These are phyloP conservation scores for Indicator maculatus DNA, from an alignment of 2,113 vertebrate species.

Conservation along the genomic window DNA sequence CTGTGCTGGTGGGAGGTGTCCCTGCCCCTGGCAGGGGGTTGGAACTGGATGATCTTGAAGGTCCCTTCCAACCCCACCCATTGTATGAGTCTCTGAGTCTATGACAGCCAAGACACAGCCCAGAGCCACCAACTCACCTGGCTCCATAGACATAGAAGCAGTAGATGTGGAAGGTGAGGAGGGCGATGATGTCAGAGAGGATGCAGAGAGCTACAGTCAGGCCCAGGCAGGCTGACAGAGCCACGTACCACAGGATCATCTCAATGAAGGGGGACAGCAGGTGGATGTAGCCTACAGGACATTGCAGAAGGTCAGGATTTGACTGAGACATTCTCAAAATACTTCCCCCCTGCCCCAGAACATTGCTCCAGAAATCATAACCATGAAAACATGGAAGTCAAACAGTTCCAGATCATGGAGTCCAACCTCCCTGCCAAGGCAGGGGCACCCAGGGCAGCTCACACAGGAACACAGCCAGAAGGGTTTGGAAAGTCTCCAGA, in stretches of 20 bases:
- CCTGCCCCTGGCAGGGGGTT: no score
- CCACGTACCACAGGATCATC: constrained; percentile 94
- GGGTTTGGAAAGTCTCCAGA: no score
- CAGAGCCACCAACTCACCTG: constrained; percentile 76
- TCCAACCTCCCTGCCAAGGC: no score
- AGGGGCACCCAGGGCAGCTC: no score
- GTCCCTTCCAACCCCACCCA: no score
- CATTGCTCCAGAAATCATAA: background rate
- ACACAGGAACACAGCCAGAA: no score
- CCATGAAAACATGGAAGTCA: no score
- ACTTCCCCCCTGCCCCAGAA: rapidly evolving
- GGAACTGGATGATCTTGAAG: no score
- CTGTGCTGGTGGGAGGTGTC: no score
- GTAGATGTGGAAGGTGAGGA: constrained; percentile 98
- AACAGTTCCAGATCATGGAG: no score
- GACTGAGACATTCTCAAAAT: background rate
- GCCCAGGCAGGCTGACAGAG: constrained; percentile 91
- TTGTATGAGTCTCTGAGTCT: no score
- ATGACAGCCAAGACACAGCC: background rate
- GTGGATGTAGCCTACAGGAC: constrained; percentile 89
- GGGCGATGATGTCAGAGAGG: constrained; percentile 90
- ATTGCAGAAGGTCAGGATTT: background rate
- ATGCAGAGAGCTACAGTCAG: constrained; percentile 91
- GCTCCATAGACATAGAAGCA: constrained; percentile 99
- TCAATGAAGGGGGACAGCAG: constrained; percentile 95